Conservation (phyloP, 1,140 invertebrate genomes). For the Meloidogyne chitwoodi region DNA sequence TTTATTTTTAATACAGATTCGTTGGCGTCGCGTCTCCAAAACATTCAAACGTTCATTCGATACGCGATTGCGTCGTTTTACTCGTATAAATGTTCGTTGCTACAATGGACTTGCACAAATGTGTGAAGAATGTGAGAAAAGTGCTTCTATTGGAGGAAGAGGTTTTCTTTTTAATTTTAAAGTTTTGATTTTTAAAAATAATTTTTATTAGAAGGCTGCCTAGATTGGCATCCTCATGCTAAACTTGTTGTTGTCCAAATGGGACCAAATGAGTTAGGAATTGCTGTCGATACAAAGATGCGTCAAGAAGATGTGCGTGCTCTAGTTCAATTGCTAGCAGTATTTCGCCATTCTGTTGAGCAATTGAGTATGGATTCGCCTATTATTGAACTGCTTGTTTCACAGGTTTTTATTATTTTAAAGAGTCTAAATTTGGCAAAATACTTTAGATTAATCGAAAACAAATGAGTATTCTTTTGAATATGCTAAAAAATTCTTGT, state of each 20-base stretch:
- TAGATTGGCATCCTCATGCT: slow-evolving; percentile 54
- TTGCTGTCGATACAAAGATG: slow-evolving; percentile 51
- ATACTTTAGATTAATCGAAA: slow-evolving; percentile 55
- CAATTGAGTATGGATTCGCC: slow-evolving; percentile 52
- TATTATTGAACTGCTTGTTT: slow-evolving; percentile 52
- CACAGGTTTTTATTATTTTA: slow-evolving; percentile 35
- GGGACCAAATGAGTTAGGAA: slow-evolving; percentile 42
- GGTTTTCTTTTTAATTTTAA: neutral
- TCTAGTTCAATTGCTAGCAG: slow-evolving; percentile 36
- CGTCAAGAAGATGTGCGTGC: slow-evolving; percentile 38
- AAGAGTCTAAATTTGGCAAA: too few relatives aligned
- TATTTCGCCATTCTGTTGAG: slow-evolving; percentile 45
- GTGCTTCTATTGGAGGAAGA: slow-evolving; percentile 20
- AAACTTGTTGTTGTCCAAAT: slow-evolving; percentile 46
- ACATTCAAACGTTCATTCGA: slow-evolving; percentile 43
- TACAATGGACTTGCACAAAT: slow-evolving; percentile 48
- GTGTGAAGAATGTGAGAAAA: slow-evolving; percentile 24
- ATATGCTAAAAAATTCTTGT: slow-evolving; percentile 35
- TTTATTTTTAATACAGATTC: slow-evolving; percentile 17
- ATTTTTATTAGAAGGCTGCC: slow-evolving; percentile 38
- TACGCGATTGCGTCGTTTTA: slow-evolving; percentile 35
- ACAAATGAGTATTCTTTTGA: slow-evolving; percentile 47
- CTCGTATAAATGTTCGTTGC: slow-evolving; percentile 49
- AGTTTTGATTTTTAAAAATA: neutral
- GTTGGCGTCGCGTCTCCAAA: slow-evolving; percentile 52